Evolutionary conservation across 2,797 vertebrate species (phyloP).

Genomic region (Acomys russatus): DNA sequence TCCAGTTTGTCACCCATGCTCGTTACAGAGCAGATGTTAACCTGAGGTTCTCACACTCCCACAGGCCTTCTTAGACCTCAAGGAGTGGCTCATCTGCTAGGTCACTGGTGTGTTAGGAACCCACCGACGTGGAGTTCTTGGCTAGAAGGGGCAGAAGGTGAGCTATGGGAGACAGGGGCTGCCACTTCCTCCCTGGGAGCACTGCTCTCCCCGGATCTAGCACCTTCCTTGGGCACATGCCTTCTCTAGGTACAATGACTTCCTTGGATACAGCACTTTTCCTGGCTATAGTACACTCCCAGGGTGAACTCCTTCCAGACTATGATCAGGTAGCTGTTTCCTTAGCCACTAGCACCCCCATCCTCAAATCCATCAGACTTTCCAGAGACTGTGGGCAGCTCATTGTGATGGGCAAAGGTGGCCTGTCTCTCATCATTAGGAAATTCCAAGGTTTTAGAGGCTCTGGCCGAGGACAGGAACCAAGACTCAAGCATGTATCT

Average conservation of each 20-base stretch:
- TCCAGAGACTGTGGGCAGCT: neutral
- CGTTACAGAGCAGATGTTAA: neutral
- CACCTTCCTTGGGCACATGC: neutral
- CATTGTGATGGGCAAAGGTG: too few relatives aligned
- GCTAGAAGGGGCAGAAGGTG: neutral
- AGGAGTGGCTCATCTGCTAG: neutral
- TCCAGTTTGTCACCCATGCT: neutral
- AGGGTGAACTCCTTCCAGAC: neutral
- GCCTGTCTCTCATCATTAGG: neutral
- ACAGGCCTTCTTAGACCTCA: neutral
- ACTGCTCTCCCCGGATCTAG: neutral
- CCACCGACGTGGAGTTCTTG: neutral
- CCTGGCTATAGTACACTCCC: neutral
- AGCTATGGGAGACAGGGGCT: neutral
- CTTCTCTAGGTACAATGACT: neutral
- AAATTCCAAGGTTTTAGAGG: neutral
- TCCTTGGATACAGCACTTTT: neutral
- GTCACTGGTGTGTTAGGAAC: neutral
- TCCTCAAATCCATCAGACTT: too few relatives aligned
- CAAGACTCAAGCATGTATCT: neutral
- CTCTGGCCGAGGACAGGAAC: neutral
- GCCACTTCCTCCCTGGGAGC: neutral
- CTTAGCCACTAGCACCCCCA: neutral
- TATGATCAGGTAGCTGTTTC: too few relatives aligned
- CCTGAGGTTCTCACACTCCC: neutral